These are phyloP conservation scores for Poecilobothrus nobilitatus DNA, from an alignment of 2,888 invertebrate genomes.

Conservation along the genomic window DNA sequence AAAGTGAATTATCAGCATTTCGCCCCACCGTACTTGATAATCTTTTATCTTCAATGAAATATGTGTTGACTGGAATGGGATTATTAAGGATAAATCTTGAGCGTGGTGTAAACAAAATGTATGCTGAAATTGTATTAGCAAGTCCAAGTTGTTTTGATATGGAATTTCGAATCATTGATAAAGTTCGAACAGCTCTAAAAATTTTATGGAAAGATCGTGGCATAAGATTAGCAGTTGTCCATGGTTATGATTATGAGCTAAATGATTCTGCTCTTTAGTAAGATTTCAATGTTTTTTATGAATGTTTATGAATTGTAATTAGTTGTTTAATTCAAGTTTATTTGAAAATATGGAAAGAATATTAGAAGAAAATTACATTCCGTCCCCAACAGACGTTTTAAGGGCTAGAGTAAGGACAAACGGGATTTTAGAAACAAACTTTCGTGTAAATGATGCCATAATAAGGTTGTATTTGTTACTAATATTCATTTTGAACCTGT, in stretches of 20 bases:
- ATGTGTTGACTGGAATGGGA: constrained; percentile 58
- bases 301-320: background rate
- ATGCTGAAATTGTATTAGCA: constrained; percentile 48
- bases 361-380: constrained; percentile 54
- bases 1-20: constrained; percentile 52
- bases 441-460: constrained; percentile 52
- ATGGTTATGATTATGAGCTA: constrained; percentile 58
- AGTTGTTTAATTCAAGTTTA: constrained; percentile 41
- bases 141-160: constrained; percentile 50
- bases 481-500: background rate
- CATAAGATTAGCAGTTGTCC: constrained; percentile 53
- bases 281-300: constrained; percentile 31
- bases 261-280: constrained; percentile 60
- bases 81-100: constrained; percentile 54
- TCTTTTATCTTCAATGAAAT: constrained; percentile 58
- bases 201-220: constrained; percentile 56
- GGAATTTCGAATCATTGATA: constrained; percentile 48
- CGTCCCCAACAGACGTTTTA: constrained; percentile 55
- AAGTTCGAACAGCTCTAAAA: constrained; percentile 48
- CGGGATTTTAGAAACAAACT: constrained; percentile 58
- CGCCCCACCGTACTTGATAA: constrained; percentile 57
- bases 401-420: constrained; percentile 56
- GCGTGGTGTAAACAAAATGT: constrained; percentile 50
- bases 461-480: constrained; percentile 37
- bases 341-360: constrained; percentile 60